Evolutionary conservation across 2,797 vertebrate species (phyloP).

Genomic region (Propithecus perrieri): DNA sequence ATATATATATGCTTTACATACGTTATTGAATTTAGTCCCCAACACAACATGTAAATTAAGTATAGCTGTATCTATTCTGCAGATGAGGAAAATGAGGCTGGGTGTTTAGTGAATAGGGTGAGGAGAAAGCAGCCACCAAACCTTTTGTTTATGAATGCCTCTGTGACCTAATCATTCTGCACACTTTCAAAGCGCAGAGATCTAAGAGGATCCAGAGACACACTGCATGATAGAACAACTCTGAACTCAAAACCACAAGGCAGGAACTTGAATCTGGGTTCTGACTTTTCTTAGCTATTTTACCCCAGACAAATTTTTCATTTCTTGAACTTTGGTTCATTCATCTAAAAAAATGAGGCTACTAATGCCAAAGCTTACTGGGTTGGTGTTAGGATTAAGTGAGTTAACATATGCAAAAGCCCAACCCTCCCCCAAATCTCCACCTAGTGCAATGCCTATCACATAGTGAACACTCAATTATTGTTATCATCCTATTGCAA

Average conservation of each 20-base stretch:
- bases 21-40: not conserved
- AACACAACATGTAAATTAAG: not conserved
- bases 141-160: not conserved
- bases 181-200: not conserved
- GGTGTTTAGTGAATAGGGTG: not conserved
- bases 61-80: not conserved
- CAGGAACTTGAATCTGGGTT: not conserved
- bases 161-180: not conserved
- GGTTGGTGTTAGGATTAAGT: not conserved
- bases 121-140: not conserved
- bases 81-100: not conserved
- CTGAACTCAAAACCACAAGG: not conserved
- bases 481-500: not conserved
- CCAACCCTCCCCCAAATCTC: not conserved
- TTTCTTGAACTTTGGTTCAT: not conserved
- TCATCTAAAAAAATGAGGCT: slow-evolving; percentile 5
- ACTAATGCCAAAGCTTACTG: not conserved
- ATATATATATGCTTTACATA: not conserved
- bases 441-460: not conserved
- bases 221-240: not conserved
- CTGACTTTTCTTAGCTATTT: not conserved
- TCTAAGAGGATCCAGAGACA: not conserved
- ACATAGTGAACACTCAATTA: not conserved
- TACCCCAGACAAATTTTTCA: not conserved
- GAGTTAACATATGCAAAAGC: not conserved